phyloP scores from a whole-genome alignment of 2,113 vertebrate species.

The Sebastes schlegelii region DNA sequence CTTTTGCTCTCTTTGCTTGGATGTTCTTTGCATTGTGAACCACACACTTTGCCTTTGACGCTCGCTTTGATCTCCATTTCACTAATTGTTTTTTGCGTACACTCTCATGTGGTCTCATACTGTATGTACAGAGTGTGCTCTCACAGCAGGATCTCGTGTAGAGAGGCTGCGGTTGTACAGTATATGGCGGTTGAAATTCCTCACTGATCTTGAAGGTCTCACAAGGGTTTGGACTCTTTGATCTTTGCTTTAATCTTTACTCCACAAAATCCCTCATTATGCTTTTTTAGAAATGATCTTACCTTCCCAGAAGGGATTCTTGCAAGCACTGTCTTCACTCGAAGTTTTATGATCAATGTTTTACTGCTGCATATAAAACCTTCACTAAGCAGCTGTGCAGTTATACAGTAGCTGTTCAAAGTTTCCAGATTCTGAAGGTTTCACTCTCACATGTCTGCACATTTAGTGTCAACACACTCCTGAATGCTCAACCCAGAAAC shows the following conservation, averaged over 20 bases:
- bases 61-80: slow-evolving; percentile 32
- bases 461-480: not conserved
- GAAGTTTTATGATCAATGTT: not conserved
- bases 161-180: not conserved
- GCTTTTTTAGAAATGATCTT: slow-evolving; percentile 6
- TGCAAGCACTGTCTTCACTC: not conserved
- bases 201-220: slow-evolving; percentile 17
- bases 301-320: not conserved
- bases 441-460: not conserved
- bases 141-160: not conserved
- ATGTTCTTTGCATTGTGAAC: slow-evolving; percentile 28
- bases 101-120: slow-evolving; percentile 7
- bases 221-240: slow-evolving; percentile 12
- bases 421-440: not conserved
- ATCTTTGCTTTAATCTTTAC: slow-evolving; percentile 34
- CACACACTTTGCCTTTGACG: slow-evolving; percentile 25
- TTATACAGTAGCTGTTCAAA: not conserved
- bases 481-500: not conserved
- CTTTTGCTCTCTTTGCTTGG: not conserved
- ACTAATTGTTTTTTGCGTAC: slow-evolving; percentile 38
- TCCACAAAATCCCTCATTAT: slow-evolving; percentile 9
- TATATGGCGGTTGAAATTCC: not conserved
- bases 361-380: not conserved
- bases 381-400: not conserved
- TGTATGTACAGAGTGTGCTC: not conserved